phyloP scores from a whole-genome alignment of 2,888 invertebrate genomes.

The Drosophila greeni region DNA sequence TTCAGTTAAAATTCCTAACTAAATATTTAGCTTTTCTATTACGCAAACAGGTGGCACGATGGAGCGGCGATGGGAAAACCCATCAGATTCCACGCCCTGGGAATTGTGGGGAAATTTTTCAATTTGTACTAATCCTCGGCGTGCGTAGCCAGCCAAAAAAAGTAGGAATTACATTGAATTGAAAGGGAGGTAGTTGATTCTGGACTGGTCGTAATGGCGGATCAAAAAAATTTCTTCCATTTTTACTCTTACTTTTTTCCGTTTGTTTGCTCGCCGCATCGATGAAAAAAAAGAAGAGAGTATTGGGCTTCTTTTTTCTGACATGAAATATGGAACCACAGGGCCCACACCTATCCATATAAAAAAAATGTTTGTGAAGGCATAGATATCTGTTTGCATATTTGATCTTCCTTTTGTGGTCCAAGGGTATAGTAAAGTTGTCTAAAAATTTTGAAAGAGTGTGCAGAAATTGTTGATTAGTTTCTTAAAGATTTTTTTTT shows the following conservation, averaged over 20 bases:
- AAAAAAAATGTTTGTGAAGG: conserved; percentile 10
- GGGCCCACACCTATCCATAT: not conserved
- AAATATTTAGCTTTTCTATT: conserved; percentile 62
- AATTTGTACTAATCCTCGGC: conserved; percentile 61
- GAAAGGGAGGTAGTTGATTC: conserved; percentile 38
- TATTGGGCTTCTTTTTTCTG: conserved; percentile 1
- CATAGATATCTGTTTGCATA: conserved; percentile 6
- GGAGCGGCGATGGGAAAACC: not conserved
- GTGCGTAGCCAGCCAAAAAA: conserved; percentile 34
- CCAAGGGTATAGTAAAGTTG: not conserved
- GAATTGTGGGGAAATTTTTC: conserved; percentile 42
- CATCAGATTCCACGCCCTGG: conserved; percentile 3
- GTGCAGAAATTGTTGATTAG: not conserved
- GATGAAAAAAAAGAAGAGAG: conserved; percentile 13
- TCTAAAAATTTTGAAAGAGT: not conserved
- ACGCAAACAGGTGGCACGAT: conserved; percentile 26
- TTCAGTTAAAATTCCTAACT: conserved; percentile 59
- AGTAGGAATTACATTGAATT: conserved; percentile 53
- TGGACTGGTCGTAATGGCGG: conserved; percentile 23
- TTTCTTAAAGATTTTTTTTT: too few species aligned
- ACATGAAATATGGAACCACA: conserved; percentile 5
- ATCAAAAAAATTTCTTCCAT: conserved; percentile 15
- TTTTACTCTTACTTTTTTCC: conserved; percentile 9
- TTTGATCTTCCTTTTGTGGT: not conserved
- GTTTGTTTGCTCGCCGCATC: conserved; percentile 13